Evolutionary conservation across 2,797 vertebrate species (phyloP).

Genomic region (Nannoperca obscura): DNA sequence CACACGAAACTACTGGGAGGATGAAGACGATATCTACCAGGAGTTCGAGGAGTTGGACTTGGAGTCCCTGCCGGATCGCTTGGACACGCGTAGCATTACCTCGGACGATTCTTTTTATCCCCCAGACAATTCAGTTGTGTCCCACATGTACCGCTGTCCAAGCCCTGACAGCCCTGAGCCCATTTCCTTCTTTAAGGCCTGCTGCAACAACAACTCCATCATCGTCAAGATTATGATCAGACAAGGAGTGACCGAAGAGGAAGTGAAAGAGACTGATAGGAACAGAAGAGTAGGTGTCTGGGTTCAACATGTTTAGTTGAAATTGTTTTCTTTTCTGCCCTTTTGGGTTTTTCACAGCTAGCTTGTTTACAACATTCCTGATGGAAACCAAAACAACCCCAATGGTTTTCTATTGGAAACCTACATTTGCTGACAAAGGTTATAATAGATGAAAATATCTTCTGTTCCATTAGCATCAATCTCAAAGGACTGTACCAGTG

Average conservation of each 20-base stretch:
- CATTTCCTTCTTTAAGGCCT: conserved; percentile 91
- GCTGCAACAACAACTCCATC: conserved; percentile 91
- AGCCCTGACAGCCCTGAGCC: conserved; percentile 82
- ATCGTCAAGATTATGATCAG: conserved; percentile 92
- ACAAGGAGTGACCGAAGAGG: conserved; percentile 88
- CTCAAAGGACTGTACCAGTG: neutral
- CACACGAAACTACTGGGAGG: conserved; percentile 79
- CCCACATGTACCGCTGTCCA: conserved; percentile 38
- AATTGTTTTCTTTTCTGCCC: neutral
- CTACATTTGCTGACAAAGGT: neutral
- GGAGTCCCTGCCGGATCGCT: conserved; percentile 85
- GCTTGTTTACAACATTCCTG: neutral
- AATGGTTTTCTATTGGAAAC: neutral
- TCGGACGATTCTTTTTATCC: conserved; percentile 97
- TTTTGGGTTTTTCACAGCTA: neutral
- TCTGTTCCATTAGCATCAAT: neutral
- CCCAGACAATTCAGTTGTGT: conserved; percentile 48
- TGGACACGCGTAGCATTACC: conserved; percentile 87
- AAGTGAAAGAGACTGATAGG: conserved; percentile 91
- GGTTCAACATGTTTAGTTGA: conserved; percentile 50
- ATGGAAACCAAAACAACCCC: neutral
- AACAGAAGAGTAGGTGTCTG: conserved; percentile 89
- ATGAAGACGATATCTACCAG: conserved; percentile 86
- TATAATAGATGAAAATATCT: neutral
- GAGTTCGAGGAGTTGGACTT: conserved; percentile 89